Base-by-base conservation (phyloP, 1,140 invertebrate genomes). In the Drosophila funebris region DNA sequence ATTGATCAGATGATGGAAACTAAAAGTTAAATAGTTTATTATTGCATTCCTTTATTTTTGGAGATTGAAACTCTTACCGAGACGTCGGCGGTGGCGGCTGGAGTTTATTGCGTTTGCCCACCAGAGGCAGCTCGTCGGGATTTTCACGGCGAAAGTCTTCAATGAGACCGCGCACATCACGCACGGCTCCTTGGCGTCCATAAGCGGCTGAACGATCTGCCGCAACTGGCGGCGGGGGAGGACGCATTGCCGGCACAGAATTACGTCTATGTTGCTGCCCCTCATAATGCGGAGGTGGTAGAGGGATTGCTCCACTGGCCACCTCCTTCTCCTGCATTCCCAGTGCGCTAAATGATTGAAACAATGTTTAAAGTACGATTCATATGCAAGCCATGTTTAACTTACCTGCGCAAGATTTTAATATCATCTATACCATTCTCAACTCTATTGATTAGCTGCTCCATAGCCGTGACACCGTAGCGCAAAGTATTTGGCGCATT, bases 361-460 rank as follows among this genome's bases (percentile, higher is more conserved):
- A 31, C 18, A 5, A 7, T 1, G 14, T 0, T 29, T 41, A 29
- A 24, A 46, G 11, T 5, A 33, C 7, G 13, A 27, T 36, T 36
- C 0, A 13, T 62, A 8, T 1, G n/a, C n/a, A n/a, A n/a, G n/a
- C n/a, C n/a, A 31, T 4, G 11, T 9, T 20, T 1, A 46, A 62
- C 60, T 48, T 9, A 87, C 82, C 46, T 61, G 44, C 70, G 67
- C 20, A 82, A 39, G 8, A 62, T 1, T 33, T 60, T 57, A 0
- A 87, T 50, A 11, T 78, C 53, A 16, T 41, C 43, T 5, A 75
- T 54, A 27, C 39, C 67, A 0, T 50, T 20, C 11, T 82, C 83
- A 27, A 75, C 22, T 0, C 48, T 13, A 13, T 72, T 66, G 5
- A 85, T 52, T 1, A 60, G 54, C n/a, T 64, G 24, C 9, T 82